Evolutionary conservation across 2,888 invertebrate genomes (phyloP).

Genomic region (Tenthredo distinguenda): DNA sequence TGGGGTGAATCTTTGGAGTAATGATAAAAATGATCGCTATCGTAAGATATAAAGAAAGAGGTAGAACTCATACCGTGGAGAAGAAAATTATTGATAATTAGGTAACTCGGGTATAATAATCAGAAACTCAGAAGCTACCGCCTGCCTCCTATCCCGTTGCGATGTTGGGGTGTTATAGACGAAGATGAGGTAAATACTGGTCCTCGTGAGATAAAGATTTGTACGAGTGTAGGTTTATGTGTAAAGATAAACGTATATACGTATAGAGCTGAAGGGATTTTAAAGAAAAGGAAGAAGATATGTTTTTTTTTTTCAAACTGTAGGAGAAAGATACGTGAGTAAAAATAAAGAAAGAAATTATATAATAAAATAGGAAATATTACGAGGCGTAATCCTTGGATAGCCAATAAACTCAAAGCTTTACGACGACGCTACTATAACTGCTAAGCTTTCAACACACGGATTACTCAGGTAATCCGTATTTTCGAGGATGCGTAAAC

Average conservation of each 20-base stretch:
- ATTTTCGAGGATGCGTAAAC: constrained; percentile 47
- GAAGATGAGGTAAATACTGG: not conserved
- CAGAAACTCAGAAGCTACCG: not conserved
- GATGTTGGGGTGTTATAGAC: not conserved
- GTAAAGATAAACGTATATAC: not conserved
- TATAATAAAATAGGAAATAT: constrained; percentile 50
- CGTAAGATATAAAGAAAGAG: not conserved
- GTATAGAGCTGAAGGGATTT: not conserved
- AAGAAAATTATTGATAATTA: not conserved
- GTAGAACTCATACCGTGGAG: not conserved
- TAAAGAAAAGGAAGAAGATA: not conserved
- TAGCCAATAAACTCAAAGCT: constrained; percentile 39
- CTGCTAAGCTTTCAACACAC: constrained; percentile 50
- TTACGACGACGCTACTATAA: constrained; percentile 31
- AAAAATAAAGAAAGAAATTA: constrained; percentile 42
- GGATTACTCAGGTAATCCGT: constrained; percentile 48
- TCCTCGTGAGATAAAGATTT: not conserved
- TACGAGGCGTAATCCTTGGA: constrained; percentile 44
- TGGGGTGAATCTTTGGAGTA: not conserved
- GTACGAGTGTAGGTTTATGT: not conserved
- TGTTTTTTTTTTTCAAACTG: not conserved
- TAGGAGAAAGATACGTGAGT: not conserved
- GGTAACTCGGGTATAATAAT: not conserved
- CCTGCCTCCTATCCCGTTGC: not conserved
- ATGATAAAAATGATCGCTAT: not conserved